Conservation (phyloP, 2,113 vertebrate species). For the Hippocampus guttulatus region DNA sequence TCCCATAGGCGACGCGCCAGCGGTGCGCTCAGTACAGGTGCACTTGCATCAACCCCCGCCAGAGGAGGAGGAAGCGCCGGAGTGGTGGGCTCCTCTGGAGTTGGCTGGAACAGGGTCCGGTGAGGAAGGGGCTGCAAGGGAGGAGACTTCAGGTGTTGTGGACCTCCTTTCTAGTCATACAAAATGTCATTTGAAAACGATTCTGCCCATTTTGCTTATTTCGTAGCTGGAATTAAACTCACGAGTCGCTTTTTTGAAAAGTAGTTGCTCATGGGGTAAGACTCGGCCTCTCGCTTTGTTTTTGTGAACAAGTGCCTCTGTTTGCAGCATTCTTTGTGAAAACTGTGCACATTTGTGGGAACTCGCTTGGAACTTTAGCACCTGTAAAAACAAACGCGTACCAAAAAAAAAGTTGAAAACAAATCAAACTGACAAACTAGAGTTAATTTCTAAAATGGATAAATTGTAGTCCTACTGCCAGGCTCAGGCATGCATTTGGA, state of each 20-base stretch:
- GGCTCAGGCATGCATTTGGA: neutral
- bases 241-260: too few relatives aligned
- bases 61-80: constrained; percentile 22
- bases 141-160: constrained; percentile 9
- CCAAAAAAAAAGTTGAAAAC: neutral
- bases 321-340: too few relatives aligned
- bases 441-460: neutral
- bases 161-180: neutral
- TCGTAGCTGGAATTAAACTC: too few relatives aligned
- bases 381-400: neutral
- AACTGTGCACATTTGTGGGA: too few relatives aligned
- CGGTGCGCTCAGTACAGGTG: constrained; percentile 70
- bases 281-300: too few relatives aligned
- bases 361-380: neutral
- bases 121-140: constrained; percentile 35
- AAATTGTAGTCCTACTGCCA: neutral
- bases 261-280: too few relatives aligned
- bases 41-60: constrained; percentile 52
- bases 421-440: neutral
- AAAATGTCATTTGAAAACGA: too few relatives aligned
- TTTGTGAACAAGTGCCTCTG: too few relatives aligned
- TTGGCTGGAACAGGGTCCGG: constrained; percentile 36
- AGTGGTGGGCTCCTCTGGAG: constrained; percentile 44
- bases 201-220: too few relatives aligned
- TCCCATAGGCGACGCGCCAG: constrained; percentile 54